These are phyloP conservation scores for Chironomus tepperi DNA, from an alignment of 1,140 invertebrate species.

Conservation along the genomic window DNA sequence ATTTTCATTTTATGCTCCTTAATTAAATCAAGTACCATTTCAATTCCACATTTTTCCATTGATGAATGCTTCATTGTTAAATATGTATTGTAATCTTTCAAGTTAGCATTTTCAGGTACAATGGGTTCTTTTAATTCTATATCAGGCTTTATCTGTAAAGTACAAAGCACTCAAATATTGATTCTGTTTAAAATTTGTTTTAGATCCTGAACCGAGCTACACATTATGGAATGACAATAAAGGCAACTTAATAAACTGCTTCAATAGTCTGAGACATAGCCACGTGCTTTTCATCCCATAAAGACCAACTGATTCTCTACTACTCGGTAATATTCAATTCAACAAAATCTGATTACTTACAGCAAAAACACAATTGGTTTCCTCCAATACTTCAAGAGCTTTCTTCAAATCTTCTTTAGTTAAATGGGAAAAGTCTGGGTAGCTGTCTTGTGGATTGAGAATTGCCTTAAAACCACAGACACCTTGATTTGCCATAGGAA, in stretches of 20 bases:
- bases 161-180: no score
- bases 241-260: no score
- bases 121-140: slow-evolving; percentile 43
- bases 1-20: slow-evolving; percentile 49
- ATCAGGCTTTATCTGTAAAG: slow-evolving; percentile 49
- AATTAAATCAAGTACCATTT: slow-evolving; percentile 48
- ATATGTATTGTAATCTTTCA: slow-evolving; percentile 52
- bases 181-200: no score
- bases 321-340: no score
- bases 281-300: no score
- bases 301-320: no score
- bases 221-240: not conserved
- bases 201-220: no score
- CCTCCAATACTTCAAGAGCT: slow-evolving; percentile 46
- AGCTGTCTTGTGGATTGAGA: slow-evolving; percentile 51
- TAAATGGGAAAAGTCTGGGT: slow-evolving; percentile 56
- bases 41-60: slow-evolving; percentile 59
- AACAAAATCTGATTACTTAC: slow-evolving; percentile 39
- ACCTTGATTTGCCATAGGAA: slow-evolving; percentile 50
- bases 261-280: no score
- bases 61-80: slow-evolving; percentile 50
- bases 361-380: slow-evolving; percentile 48
- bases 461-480: slow-evolving; percentile 69
- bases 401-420: slow-evolving; percentile 45
- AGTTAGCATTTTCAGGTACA: slow-evolving; percentile 36